A percentile compares a stretch with the other conserved stretches of the same genome.
phyloP scores from a whole-genome alignment of 2,888 invertebrate species.

The Orthosia gothica region DNA sequence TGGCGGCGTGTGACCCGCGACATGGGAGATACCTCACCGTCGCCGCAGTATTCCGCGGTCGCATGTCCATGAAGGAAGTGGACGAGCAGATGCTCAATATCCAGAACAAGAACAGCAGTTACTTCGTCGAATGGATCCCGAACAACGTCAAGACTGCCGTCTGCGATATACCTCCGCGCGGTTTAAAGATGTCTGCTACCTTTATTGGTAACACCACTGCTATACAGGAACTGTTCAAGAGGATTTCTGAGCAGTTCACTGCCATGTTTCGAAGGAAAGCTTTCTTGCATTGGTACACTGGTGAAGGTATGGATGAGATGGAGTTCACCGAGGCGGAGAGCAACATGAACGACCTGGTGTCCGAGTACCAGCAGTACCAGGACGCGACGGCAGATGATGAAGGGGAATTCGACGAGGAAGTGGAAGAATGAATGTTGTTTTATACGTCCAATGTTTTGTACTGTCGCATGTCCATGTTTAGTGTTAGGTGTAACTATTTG shows the following conservation, averaged over 20 bases:
- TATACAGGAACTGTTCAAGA: constrained; percentile 96
- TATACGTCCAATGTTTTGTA: constrained; percentile 71
- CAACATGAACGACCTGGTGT: constrained; percentile 97
- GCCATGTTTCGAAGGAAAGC: constrained; percentile 98
- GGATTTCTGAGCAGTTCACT: constrained; percentile 96
- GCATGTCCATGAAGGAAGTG: constrained; percentile 98
- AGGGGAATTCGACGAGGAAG: constrained; percentile 95
- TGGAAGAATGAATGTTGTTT: constrained; percentile 69
- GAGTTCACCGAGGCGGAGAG: constrained; percentile 98
- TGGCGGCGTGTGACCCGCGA: constrained; percentile 98
- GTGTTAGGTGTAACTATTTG: constrained; percentile 77
- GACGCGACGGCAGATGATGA: constrained; percentile 97
- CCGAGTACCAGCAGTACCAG: constrained; percentile 98
- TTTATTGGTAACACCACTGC: constrained; percentile 97
- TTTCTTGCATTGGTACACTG: constrained; percentile 99
- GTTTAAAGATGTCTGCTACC: constrained; percentile 96
- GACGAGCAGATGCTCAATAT: constrained; percentile 95
- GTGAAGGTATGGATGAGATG: constrained; percentile 99
- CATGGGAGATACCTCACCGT: constrained; percentile 97
- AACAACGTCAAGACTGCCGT: constrained; percentile 96
- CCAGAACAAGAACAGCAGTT: constrained; percentile 95
- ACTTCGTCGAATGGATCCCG: constrained; percentile 96
- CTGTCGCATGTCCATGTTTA: constrained; percentile 75
- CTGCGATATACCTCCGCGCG: constrained; percentile 94
- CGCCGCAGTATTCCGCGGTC: constrained; percentile 96